A percentile compares a stretch with the other conserved stretches of the same genome.
phyloP scores from a whole-genome alignment of 2,113 vertebrate species.

The Cyanoliseus patagonus region DNA sequence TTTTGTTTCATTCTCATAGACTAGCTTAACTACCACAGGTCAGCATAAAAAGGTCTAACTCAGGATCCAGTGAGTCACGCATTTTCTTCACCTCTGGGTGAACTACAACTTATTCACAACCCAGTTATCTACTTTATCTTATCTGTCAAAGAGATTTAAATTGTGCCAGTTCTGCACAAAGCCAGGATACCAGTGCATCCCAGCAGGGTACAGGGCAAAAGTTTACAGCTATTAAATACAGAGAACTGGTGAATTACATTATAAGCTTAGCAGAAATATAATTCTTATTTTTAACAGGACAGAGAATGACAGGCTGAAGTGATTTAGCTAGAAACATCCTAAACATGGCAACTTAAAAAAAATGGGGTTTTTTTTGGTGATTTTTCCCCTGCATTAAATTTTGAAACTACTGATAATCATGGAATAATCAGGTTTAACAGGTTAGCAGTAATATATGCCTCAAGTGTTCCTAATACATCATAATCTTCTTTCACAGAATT shows the following conservation, averaged over 20 bases:
- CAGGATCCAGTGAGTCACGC: not conserved
- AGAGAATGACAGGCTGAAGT: conserved; percentile 14
- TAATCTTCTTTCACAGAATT: conserved; percentile 60
- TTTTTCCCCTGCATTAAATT: conserved; percentile 1
- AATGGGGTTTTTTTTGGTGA: not conserved
- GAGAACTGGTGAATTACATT: conserved; percentile 12
- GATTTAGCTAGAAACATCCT: conserved; percentile 37
- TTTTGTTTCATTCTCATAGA: not conserved
- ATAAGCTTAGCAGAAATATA: conserved; percentile 24
- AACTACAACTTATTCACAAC: conserved; percentile 53
- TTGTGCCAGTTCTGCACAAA: conserved; percentile 39
- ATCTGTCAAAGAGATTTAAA: conserved; percentile 49
- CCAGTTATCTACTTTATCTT: conserved; percentile 30
- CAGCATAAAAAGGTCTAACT: conserved; percentile 26
- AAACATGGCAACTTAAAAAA: not conserved
- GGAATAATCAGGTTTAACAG: conserved; percentile 52
- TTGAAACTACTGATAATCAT: not conserved
- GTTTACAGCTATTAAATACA: conserved; percentile 56
- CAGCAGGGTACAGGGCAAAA: conserved; percentile 40
- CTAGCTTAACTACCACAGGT: not conserved
- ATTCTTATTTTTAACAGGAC: conserved; percentile 28
- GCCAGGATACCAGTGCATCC: not conserved
- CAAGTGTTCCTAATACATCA: conserved; percentile 50
- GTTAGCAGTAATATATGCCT: conserved; percentile 51
- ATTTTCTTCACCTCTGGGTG: conserved; percentile 53